Evolutionary conservation across 2,797 vertebrate genomes (phyloP).

Genomic region (Staurois parvus): DNA sequence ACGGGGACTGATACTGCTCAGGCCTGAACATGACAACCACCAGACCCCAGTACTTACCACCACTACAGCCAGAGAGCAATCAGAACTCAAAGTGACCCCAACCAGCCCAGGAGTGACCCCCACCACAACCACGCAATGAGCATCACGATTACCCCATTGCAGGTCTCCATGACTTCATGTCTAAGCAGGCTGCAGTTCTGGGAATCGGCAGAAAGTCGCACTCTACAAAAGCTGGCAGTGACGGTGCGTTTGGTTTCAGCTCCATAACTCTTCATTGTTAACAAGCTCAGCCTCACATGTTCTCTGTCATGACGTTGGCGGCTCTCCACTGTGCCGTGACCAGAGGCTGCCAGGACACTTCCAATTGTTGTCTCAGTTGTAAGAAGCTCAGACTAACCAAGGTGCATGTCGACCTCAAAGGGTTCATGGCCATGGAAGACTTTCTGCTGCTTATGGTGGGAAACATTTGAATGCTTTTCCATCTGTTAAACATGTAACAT

Average conservation of each 20-base stretch:
- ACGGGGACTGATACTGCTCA: too few species aligned
- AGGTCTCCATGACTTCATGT: background rate
- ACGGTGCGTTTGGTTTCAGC: background rate
- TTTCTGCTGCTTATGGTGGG: background rate
- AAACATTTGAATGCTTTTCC: background rate
- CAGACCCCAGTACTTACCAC: too few species aligned
- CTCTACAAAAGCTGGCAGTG: background rate
- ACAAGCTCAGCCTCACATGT: slow-evolving; percentile 1
- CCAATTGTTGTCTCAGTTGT: background rate
- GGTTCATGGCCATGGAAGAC: background rate
- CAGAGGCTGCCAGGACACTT: background rate
- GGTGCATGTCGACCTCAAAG: background rate
- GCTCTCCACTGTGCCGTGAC: background rate
- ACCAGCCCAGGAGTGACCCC: too few species aligned
- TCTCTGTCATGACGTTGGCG: background rate
- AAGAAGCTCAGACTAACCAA: background rate
- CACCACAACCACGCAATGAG: too few species aligned
- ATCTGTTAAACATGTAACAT: background rate
- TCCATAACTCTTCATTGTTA: background rate
- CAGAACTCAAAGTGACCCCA: too few species aligned
- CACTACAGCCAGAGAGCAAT: too few species aligned
- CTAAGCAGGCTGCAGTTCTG: background rate
- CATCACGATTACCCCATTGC: too few species aligned
- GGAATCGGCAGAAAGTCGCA: background rate
- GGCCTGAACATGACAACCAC: too few species aligned